Base-by-base conservation (phyloP, 1,140 invertebrate species). In the Periplaneta americana region DNA sequence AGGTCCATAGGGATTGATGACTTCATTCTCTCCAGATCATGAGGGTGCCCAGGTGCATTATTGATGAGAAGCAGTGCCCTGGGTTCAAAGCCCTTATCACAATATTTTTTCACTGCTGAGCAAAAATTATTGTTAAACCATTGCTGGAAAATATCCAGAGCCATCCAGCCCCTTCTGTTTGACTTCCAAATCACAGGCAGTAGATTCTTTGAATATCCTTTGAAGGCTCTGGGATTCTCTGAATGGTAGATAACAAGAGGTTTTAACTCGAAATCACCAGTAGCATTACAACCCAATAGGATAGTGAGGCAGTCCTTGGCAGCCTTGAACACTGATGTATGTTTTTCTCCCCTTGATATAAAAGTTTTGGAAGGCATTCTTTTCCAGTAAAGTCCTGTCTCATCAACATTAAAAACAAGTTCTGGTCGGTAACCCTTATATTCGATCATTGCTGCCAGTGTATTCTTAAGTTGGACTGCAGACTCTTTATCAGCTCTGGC, bases 51-150 rank as follows among this genome's bases (percentile, higher is more conserved):
- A 74, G 87, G 83, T 79, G 86, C 87, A 83, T 89, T 90, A 83
- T 90, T 89, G 8, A 90, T 82, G 78, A 90, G 82, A 39, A 91
- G 83, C n/a, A 89, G 79, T 80, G 88, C 85, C 86, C 89, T 88
- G 85, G 87, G 89, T 28, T 84, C 84, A 37, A 88, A 2, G 83
- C 82, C 87, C 83, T 83, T 88, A 87, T 79, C 74, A 81, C 78
- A 48, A 85, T 28, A 85, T 84, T 86, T 85, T 85, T 83, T n/a
- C 74, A 86, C 85, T 81, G 84, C 83, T 34, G 85, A 85, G 13
- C 84, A 84, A 82, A 87, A 88, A 81, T 84, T 84, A 81, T 85
- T 75, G 39, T 82, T 82, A 83, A 88, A 86, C 87, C 85, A 88
- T 66, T 88, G 84, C 80, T 85, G 78, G 84, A 89, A 89, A 82